phyloP scores from a whole-genome alignment of 2,888 invertebrate species.

The Neuroscelio doddi region DNA sequence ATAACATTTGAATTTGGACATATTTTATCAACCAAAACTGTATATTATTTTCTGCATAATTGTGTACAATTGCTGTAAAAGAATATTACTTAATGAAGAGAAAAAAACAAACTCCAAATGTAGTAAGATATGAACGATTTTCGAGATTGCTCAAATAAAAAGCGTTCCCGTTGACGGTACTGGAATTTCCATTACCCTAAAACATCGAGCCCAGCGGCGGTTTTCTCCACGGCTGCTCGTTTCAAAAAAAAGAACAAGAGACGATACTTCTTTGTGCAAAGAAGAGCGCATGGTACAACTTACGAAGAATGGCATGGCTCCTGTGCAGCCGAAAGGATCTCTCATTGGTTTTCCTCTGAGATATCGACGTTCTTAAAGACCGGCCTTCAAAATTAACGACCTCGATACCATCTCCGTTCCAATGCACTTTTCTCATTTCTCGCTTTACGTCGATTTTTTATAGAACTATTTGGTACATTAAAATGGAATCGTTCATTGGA shows the following conservation, averaged over 20 bases:
- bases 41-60: too few relatives aligned
- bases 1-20: too few relatives aligned
- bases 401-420: constrained; percentile 26
- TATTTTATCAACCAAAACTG: too few relatives aligned
- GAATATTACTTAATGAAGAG: too few relatives aligned
- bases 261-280: constrained; percentile 29
- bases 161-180: constrained; percentile 52
- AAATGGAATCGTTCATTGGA: too few relatives aligned
- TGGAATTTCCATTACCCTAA: constrained; percentile 60
- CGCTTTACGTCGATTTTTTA: too few relatives aligned
- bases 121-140: too few relatives aligned
- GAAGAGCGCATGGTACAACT: constrained; percentile 20
- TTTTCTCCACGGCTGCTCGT: constrained; percentile 42
- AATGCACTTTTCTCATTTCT: too few relatives aligned
- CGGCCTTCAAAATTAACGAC: constrained; percentile 32
- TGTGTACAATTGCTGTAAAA: too few relatives aligned
- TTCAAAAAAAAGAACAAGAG: constrained; percentile 20
- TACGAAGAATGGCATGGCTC: constrained; percentile 26
- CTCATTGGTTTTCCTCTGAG: constrained; percentile 27
- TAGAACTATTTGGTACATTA: too few relatives aligned
- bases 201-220: constrained; percentile 53
- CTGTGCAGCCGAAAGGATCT: constrained; percentile 25
- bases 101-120: too few relatives aligned
- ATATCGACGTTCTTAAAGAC: constrained; percentile 22
- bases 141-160: too few relatives aligned